phyloP scores from a whole-genome alignment of 2,113 vertebrate genomes.

The Clarias batrachus region DNA sequence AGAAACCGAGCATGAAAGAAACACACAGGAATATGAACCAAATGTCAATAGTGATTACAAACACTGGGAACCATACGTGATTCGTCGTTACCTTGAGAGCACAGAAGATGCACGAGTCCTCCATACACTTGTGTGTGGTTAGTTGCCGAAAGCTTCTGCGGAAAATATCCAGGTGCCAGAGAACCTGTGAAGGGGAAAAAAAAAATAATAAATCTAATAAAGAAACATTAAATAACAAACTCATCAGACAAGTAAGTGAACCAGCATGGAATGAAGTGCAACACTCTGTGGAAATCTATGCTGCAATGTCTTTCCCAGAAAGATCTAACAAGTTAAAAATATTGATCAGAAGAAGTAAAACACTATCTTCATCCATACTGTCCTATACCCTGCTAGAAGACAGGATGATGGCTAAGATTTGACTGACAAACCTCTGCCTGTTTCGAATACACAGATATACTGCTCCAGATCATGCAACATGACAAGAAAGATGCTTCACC shows the following conservation, averaged over 20 bases:
- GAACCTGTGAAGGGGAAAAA: constrained; percentile 71
- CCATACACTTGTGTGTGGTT: constrained; percentile 86
- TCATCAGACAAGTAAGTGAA: background rate
- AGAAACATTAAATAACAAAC: background rate
- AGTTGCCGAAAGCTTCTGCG: constrained; percentile 87
- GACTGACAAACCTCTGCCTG: background rate
- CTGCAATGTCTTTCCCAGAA: background rate
- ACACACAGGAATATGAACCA: background rate
- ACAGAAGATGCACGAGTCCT: constrained; percentile 90
- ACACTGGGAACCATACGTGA: background rate
- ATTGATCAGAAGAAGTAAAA: background rate
- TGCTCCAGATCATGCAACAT: constrained; percentile 19
- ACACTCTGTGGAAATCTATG: background rate
- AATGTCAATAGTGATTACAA: constrained; percentile 11
- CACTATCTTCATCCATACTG: background rate
- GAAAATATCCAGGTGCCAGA: constrained; percentile 90
- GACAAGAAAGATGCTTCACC: constrained; percentile 29
- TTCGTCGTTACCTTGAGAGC: constrained; percentile 80
- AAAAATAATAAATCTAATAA: background rate
- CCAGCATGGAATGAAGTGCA: background rate
- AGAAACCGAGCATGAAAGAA: background rate
- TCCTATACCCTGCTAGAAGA: background rate
- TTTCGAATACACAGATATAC: background rate
- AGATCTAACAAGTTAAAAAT: background rate
- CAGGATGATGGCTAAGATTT: background rate